Evolutionary conservation across 1,140 invertebrate species (phyloP).

Genomic region (Aphaenogaster floridana): DNA sequence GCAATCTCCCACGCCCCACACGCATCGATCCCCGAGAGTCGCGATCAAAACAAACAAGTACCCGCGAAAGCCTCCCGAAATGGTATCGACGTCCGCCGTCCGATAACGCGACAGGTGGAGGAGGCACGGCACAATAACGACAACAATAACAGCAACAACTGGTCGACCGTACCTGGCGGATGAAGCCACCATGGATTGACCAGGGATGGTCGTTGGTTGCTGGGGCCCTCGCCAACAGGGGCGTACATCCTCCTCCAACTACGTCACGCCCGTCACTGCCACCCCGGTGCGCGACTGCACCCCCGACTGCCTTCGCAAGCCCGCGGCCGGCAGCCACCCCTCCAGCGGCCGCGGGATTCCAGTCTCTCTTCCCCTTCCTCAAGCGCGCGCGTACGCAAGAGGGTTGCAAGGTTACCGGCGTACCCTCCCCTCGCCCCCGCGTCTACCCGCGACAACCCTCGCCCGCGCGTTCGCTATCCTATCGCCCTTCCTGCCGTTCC

Average conservation of each 20-base stretch:
- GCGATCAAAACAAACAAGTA: constrained; percentile 52
- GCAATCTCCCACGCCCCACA: neutral
- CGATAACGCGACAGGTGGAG: constrained; percentile 44
- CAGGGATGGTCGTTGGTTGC: constrained; percentile 84
- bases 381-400: constrained; percentile 75
- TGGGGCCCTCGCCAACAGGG: constrained; percentile 84
- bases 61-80: neutral
- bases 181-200: constrained; percentile 86
- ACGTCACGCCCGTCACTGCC: constrained; percentile 86
- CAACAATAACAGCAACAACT: constrained; percentile 46
- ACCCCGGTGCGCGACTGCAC: constrained; percentile 78
- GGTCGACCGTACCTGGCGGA: constrained; percentile 82
- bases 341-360: constrained; percentile 74
- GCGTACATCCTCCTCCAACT: constrained; percentile 86
- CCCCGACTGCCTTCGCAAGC: constrained; percentile 75
- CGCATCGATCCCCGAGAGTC: neutral
- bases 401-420: constrained; percentile 85
- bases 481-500: constrained; percentile 50
- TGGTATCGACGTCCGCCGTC: neutral
- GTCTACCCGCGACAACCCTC: constrained; percentile 42
- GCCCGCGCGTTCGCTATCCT: constrained; percentile 30
- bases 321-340: constrained; percentile 78
- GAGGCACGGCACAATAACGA: constrained; percentile 20
- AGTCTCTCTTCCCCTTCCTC: constrained; percentile 80
- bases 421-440: constrained; percentile 33